Conservation (phyloP, 2,113 vertebrate species). For the Cacatua alba region DNA sequence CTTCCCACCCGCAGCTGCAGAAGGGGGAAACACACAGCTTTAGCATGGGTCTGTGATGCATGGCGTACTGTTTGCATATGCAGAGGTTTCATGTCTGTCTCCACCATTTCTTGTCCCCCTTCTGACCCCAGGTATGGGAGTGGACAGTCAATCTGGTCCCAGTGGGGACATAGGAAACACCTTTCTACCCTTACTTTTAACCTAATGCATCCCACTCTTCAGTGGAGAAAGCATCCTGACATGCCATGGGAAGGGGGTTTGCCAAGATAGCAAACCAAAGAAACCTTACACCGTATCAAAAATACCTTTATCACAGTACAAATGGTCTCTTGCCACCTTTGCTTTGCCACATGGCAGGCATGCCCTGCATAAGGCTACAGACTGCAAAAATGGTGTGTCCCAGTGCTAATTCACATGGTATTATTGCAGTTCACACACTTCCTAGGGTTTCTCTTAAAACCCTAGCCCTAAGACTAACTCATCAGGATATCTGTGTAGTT, state of each 20-base stretch:
- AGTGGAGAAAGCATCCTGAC: background rate
- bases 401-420: background rate
- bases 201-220: background rate
- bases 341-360: background rate
- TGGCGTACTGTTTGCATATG: background rate
- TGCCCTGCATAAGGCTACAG: background rate
- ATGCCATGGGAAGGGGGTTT: background rate
- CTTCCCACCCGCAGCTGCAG: background rate
- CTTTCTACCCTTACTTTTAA: background rate
- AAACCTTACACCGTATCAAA: background rate
- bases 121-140: background rate
- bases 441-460: background rate
- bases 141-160: background rate
- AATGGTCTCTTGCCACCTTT: background rate
- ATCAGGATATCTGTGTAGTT: background rate
- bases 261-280: background rate
- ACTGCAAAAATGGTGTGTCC: background rate
- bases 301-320: rapidly evolving
- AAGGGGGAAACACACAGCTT: background rate
- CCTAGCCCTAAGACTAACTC: background rate
- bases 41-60: background rate
- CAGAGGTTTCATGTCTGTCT: background rate
- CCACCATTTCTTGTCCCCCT: rapidly evolving
- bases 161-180: background rate
- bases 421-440: background rate